Percentiles rank a stretch among this genome's conserved stretches.
Evolutionary conservation across 1,140 invertebrate species (phyloP).

Genomic region (Atta cephalotes): DNA sequence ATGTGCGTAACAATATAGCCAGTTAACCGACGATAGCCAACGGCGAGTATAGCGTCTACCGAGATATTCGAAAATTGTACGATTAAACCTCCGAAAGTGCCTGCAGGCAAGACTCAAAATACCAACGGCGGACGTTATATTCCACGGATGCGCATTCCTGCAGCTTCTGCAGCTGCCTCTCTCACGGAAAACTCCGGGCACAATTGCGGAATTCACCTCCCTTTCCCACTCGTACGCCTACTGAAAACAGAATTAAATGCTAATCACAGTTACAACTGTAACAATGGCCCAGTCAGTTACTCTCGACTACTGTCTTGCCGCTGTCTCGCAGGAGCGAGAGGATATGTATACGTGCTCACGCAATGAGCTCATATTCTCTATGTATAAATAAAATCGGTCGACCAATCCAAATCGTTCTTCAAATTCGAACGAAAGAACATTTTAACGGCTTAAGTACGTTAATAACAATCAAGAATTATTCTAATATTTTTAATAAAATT

Average conservation of each 20-base stretch:
- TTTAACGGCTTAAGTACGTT: neutral
- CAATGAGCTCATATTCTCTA: neutral
- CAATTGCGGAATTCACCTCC: conserved; percentile 45
- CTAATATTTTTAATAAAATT: neutral
- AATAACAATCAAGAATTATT: neutral
- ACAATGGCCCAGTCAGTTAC: conserved; percentile 54
- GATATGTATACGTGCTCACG: conserved; percentile 37
- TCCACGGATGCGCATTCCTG: conserved; percentile 58
- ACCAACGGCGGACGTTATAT: conserved; percentile 69
- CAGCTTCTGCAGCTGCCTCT: conserved; percentile 41
- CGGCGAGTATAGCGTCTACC: conserved; percentile 45
- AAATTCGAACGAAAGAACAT: neutral
- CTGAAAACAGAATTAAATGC: conserved; percentile 57
- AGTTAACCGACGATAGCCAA: conserved; percentile 15
- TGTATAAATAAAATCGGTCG: neutral
- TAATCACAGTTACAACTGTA: conserved; percentile 51
- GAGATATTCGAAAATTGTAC: conserved; percentile 73
- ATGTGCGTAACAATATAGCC: conserved; percentile 27
- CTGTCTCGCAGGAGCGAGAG: conserved; percentile 6
- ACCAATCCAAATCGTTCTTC: neutral
- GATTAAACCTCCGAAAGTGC: conserved; percentile 72
- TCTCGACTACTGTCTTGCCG: conserved; percentile 11
- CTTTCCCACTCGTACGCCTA: neutral
- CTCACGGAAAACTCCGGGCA: conserved; percentile 66
- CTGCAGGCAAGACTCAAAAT: conserved; percentile 70